Evolutionary conservation across 2,888 invertebrate genomes (phyloP), one percentile per base, ranked within the genome.

Genomic region (Heteromurus nitidus): DNA sequence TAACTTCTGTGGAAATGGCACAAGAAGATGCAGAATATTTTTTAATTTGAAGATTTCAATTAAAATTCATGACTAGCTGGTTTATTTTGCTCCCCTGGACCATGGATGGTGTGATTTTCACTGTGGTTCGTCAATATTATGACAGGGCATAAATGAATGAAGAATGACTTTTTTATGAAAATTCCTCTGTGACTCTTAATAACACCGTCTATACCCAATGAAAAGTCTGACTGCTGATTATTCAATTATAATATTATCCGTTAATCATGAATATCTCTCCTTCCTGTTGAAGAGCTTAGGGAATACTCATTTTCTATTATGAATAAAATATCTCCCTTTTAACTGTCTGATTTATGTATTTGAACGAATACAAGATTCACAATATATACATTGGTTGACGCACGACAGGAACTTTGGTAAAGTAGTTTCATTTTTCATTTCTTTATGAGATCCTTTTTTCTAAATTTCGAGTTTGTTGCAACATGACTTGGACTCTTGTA

Each of bases 281-380:
- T n/a, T n/a, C n/a, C n/a, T n/a, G n/a, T n/a, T n/a, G n/a, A n/a
- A n/a, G n/a, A n/a, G n/a, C n/a, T n/a, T n/a, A n/a, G n/a, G n/a
- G n/a, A 44, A n/a, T 44, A 44, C n/a, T n/a, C 44, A 44, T 44
- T 44, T 44, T 44, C 13, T 9, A 50, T 18, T 20, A 50, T 50
- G 50, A 50, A 50, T 20, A 50, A n/a, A n/a, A n/a, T n/a, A n/a
- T 47, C n/a, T 47, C n/a, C 60, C 60, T 60, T 60, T 76, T 77
- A 77, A 69, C n/a, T 69, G 69, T 50, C 47, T 77, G 77, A 77
- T 69, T 77, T 77, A 77, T 77, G 60, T 18, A 13, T 60, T 30
- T 30, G 30, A 60, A 18, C 30, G 31, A 30, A 9, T n/a, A 5
- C 60, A n/a, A n/a, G n/a, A n/a, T n/a, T n/a, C n/a, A n/a, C n/a